A percentile compares a stretch with the other conserved stretches of the same genome.
Evolutionary conservation across 2,797 vertebrate species (phyloP).

Genomic region (Molossus alvarezi): DNA sequence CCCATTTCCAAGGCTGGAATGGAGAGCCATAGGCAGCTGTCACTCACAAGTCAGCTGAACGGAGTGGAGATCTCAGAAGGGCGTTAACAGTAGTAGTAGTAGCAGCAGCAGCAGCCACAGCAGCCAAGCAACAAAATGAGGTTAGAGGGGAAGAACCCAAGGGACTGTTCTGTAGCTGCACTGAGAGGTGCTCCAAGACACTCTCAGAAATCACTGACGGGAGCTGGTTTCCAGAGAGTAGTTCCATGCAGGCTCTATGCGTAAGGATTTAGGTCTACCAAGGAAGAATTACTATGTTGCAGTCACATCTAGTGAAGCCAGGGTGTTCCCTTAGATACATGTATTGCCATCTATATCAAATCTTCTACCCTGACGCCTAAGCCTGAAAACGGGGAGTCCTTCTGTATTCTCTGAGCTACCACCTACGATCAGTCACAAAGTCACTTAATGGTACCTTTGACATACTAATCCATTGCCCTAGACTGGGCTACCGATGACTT

Average conservation of each 20-base stretch:
- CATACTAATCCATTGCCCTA: slow-evolving; percentile 11
- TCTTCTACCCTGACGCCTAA: neutral
- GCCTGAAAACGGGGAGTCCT: neutral
- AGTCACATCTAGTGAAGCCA: neutral
- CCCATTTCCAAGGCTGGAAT: neutral
- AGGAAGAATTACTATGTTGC: neutral
- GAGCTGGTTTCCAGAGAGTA: neutral
- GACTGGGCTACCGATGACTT: neutral
- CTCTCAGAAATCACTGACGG: neutral
- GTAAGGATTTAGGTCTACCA: neutral
- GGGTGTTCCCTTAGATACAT: neutral
- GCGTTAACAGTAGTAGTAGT: neutral
- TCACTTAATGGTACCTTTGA: neutral
- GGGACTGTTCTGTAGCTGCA: slow-evolving; percentile 17
- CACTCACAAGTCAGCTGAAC: neutral
- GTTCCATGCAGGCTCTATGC: neutral
- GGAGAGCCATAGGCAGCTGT: neutral
- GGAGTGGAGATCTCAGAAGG: neutral
- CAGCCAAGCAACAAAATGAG: neutral
- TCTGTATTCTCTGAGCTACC: neutral
- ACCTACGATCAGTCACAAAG: neutral
- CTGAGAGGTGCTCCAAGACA: neutral
- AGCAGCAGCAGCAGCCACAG: neutral
- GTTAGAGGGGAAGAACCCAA: neutral
- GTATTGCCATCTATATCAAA: neutral